These are phyloP conservation scores for Microcebus griseorufus DNA, from an alignment of 2,113 vertebrate genomes.

Conservation along the genomic window DNA sequence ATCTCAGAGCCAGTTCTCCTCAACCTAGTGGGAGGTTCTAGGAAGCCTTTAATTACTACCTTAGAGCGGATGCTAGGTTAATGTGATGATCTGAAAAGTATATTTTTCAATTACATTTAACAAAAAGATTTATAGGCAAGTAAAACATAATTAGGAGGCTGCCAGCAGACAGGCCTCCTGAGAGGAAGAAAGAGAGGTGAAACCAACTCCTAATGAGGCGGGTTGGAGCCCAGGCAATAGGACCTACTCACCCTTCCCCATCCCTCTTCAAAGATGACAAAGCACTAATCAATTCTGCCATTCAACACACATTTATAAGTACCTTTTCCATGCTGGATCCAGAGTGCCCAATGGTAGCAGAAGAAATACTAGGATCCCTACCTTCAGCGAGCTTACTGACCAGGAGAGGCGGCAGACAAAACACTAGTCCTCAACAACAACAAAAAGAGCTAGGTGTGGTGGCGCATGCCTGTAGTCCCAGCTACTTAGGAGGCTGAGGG, in stretches of 20 bases:
- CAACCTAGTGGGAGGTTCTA: slow-evolving; percentile 49
- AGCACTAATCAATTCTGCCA: background rate
- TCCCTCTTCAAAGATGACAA: background rate
- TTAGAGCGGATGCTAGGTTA: slow-evolving; percentile 70
- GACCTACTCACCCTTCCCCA: background rate
- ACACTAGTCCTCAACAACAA: background rate
- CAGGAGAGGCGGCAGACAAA: background rate
- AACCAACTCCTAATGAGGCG: slow-evolving; percentile 31
- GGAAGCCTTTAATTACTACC: slow-evolving; percentile 77
- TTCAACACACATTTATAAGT: background rate
- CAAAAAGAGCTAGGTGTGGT: background rate
- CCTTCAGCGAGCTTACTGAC: background rate
- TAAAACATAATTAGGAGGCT: slow-evolving; percentile 78
- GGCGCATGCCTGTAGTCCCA: background rate
- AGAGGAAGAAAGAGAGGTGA: slow-evolving; percentile 64
- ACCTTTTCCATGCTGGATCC: background rate
- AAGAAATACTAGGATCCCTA: background rate
- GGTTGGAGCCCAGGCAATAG: background rate
- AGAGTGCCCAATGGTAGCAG: background rate
- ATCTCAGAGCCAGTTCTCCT: slow-evolving; percentile 7
- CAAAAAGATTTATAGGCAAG: slow-evolving; percentile 77
- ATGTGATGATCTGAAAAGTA: slow-evolving; percentile 81
- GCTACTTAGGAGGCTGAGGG: background rate
- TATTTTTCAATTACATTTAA: slow-evolving; percentile 80
- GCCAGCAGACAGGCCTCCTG: slow-evolving; percentile 40